Evolutionary conservation across 2,888 invertebrate species (phyloP).

Genomic region (Agrotis exclamationis): DNA sequence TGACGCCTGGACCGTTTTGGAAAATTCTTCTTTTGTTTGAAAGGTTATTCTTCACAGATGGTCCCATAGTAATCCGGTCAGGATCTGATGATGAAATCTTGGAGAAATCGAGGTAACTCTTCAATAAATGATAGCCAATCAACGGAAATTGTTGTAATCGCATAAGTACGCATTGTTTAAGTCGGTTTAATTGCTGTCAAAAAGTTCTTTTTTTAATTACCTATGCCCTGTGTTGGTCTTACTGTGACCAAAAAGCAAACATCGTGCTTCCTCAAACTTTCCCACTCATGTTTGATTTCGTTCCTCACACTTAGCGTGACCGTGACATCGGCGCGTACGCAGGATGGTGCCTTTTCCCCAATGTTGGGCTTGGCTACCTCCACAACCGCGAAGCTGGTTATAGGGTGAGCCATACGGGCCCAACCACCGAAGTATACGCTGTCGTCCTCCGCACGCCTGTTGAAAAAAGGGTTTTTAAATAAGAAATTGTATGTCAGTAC

Average conservation of each 20-base stretch:
- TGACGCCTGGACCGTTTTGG: too few species aligned
- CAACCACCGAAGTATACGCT: conserved; percentile 98
- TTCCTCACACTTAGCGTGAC: conserved; percentile 97
- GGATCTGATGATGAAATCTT: too few species aligned
- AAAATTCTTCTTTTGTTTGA: too few species aligned
- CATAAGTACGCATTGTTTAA: too few species aligned
- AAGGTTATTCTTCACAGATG: too few species aligned
- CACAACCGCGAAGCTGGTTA: conserved; percentile 97
- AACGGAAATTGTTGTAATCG: too few species aligned
- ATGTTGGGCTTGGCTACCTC: conserved; percentile 98
- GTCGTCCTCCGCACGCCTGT: conserved; percentile 96
- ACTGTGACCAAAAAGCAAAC: conserved; percentile 99
- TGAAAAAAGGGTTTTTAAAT: not conserved
- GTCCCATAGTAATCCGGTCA: too few species aligned
- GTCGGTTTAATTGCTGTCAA: too few species aligned
- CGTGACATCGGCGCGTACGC: conserved; percentile 98
- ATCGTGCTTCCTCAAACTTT: conserved; percentile 98
- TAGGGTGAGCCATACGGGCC: conserved; percentile 99
- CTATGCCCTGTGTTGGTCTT: conserved; percentile 95
- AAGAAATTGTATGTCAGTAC: not conserved
- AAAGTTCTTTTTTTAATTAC: conserved; percentile 81
- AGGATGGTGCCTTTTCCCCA: conserved; percentile 98
- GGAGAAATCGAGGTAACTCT: too few species aligned
- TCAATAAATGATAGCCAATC: too few species aligned
- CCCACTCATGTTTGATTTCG: conserved; percentile 99